Evolutionary conservation across 2,113 vertebrate genomes (phyloP).

Genomic region (Amphilophus citrinellus): DNA sequence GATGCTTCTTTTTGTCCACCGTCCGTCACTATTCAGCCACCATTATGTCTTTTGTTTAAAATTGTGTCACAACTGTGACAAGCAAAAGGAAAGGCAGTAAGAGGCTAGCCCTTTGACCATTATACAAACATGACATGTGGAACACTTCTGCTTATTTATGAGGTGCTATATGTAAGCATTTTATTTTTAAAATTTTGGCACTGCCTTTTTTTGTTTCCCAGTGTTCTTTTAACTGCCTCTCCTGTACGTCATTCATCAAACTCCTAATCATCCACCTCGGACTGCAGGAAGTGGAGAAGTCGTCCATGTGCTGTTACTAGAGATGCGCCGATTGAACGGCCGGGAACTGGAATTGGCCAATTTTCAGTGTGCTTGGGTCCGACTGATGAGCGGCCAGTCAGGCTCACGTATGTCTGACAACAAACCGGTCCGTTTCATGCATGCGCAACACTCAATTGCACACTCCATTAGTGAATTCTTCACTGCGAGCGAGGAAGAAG

Average conservation of each 20-base stretch:
- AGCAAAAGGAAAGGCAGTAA: neutral
- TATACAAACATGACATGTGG: neutral
- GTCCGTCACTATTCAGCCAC: neutral
- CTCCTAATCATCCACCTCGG: neutral
- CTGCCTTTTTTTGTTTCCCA: too few relatives aligned
- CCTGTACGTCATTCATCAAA: neutral
- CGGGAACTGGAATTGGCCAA: neutral
- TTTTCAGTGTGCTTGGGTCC: neutral
- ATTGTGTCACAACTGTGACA: neutral
- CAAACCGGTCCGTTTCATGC: neutral
- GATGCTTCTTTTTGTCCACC: neutral
- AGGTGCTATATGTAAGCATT: neutral
- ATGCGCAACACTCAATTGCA: too few relatives aligned
- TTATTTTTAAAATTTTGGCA: neutral
- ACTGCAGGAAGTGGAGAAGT: neutral
- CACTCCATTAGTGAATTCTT: too few relatives aligned
- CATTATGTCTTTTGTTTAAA: neutral
- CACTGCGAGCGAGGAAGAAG: too few relatives aligned
- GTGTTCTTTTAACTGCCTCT: neutral
- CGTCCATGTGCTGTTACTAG: too few relatives aligned
- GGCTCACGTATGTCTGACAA: neutral
- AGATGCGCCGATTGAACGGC: too few relatives aligned
- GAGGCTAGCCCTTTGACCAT: neutral
- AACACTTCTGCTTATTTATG: neutral
- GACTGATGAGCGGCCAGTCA: too few relatives aligned